Conservation (phyloP, 2,888 invertebrate genomes). For the Tholera decimalis region DNA sequence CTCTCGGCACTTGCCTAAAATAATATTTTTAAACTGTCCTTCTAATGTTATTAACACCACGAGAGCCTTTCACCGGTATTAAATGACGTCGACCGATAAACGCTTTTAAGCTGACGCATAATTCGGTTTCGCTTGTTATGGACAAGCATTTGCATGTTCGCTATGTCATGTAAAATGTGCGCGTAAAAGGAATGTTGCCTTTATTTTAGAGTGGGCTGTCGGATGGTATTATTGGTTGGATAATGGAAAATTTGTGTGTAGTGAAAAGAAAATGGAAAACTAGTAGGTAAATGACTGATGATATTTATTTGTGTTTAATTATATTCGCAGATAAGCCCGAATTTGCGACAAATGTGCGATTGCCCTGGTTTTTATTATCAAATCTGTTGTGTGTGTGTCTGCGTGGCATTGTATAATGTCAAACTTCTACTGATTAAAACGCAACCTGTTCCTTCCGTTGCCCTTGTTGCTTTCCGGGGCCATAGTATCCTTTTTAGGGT, state of each 20-base stretch:
- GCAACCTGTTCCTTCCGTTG: too few species aligned
- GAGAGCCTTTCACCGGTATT: slow-evolving; percentile 56
- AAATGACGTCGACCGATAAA: slow-evolving; percentile 79
- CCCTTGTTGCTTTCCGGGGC: too few species aligned
- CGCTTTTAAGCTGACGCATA: slow-evolving; percentile 77
- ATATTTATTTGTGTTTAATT: neutral
- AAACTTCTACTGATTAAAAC: too few species aligned
- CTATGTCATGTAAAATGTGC: slow-evolving; percentile 30
- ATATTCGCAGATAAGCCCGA: neutral
- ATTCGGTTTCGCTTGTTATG: slow-evolving; percentile 69
- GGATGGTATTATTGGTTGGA: slow-evolving; percentile 28
- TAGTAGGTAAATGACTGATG: neutral
- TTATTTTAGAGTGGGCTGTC: slow-evolving; percentile 45
- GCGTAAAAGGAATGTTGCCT: slow-evolving; percentile 47
- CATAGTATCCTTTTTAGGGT: too few species aligned
- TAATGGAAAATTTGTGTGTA: neutral
- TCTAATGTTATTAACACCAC: slow-evolving; percentile 72
- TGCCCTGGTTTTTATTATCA: too few species aligned
- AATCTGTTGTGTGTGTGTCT: too few species aligned
- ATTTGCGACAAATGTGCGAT: neutral
- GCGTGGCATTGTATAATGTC: too few species aligned
- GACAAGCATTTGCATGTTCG: slow-evolving; percentile 52
- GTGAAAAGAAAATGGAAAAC: neutral
- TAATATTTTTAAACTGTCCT: slow-evolving; percentile 38
- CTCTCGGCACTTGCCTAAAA: neutral